Base-by-base conservation (phyloP, 2,797 vertebrate genomes). In the Chelonia mydas region DNA sequence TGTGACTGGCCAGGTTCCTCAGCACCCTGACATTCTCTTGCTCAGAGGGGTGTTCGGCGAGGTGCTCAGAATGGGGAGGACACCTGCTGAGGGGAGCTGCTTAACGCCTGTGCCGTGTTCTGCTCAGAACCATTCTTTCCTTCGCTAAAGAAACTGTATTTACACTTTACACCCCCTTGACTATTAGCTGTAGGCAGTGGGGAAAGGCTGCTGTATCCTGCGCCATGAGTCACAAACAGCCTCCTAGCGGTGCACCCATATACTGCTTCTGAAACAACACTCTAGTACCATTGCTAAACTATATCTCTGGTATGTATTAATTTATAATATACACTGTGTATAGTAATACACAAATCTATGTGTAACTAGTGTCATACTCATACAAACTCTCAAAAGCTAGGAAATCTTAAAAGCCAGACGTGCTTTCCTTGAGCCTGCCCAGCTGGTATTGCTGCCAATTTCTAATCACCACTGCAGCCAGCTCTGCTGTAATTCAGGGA, bases 321-420 rank as follows among this genome's bases (percentile, higher is more conserved):
- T 97, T 97, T 96, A 96, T 95, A 95, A 97, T 97, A 97, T 96
- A 97, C 95, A 93, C 74, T 28, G 93, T 97, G 96, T 96, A 96
- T 0, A 3, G 94, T 91, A 94, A 97, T 97, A 96, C 95, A 97
- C 96, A 97, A 65, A 95, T 89, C 95, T 97, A 97, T 97, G 92
- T 96, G 97, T 96, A 97, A 96, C 96, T 97, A 97, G 77, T 3
- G 57, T 89, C 47, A 45, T 31, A 23, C 65, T 23, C 94, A 59
- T 97, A 97, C 92, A 96, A 95, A 95, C 92, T 95, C 96, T 84
- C 72, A 91, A 95, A 92, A 81, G 49, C 95, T 97, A 96, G 95
- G 81, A 96, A 97, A 0, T 0, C 88, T 90, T 96, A 95, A 97
- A 97, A 92, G 89, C 95, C 97, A 97, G 68, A 0, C 74, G 83